These are phyloP conservation scores for Xiphias gladius DNA, from an alignment of 2,113 vertebrate genomes.

Conservation along the genomic window DNA sequence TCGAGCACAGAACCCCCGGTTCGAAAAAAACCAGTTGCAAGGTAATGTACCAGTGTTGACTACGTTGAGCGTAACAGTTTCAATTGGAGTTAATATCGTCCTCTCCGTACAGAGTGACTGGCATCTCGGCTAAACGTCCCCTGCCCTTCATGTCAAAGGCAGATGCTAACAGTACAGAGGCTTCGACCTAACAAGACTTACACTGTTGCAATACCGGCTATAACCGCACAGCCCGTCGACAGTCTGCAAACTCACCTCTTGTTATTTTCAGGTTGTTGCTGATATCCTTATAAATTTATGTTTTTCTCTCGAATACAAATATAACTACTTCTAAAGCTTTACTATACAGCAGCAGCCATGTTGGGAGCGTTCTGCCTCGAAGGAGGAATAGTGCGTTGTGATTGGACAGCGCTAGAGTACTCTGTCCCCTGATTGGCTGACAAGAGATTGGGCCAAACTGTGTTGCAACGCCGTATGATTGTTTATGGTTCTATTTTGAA, in stretches of 20 bases:
- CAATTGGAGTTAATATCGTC: neutral
- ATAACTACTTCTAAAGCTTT: neutral
- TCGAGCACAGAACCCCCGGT: neutral
- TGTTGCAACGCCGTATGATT: neutral
- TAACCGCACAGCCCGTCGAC: neutral
- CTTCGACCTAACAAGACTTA: neutral
- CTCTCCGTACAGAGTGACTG: neutral
- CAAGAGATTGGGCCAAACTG: neutral
- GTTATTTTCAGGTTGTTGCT: neutral
- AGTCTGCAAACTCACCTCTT: constrained; percentile 33
- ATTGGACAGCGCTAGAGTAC: constrained; percentile 52
- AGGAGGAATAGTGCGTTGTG: neutral
- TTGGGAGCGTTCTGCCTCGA: constrained; percentile 49
- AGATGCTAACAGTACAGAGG: constrained; percentile 42
- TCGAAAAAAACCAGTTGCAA: neutral
- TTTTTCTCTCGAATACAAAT: neutral
- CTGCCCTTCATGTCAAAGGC: constrained; percentile 48
- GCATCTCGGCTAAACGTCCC: constrained; percentile 26
- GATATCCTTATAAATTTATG: neutral
- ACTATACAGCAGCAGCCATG: constrained; percentile 73
- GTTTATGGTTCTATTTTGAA: constrained; percentile 50
- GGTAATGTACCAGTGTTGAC: neutral
- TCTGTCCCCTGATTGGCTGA: constrained; percentile 56
- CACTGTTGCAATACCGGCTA: neutral
- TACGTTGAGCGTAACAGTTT: neutral